Base-by-base conservation (phyloP, 2,888 invertebrate species). In the Dilophus febrilis region DNA sequence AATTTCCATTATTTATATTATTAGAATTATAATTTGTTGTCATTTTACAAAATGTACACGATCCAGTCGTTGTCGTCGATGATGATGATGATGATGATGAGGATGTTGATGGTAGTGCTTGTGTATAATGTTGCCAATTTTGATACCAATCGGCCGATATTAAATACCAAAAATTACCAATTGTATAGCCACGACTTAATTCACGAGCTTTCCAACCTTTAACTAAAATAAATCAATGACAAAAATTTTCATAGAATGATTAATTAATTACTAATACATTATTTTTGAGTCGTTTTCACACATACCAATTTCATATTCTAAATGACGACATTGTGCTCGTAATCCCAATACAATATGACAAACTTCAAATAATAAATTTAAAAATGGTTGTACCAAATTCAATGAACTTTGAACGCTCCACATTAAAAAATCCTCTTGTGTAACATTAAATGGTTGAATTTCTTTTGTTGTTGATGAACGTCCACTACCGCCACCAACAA, bases 161-260 rank as follows among this genome's bases (percentile, higher is more conserved):
- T 45, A 91, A 70, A 67, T 87, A 90, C 87, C 88, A 90, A 62
- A 85, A 81, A 63, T 88, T 86, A 0, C 86, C 87, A 40, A 81
- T 74, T 35, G 73, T 65, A 54, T 80, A 76, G 0, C 85, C 83
- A 35, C 83, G 71, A 35, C 71, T 66, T 48, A 77, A 76, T 55
- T 84, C 85, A 32, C 90, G 70, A 3, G 76, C 71, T 45, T 88
- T 56, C 90, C 90, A 91, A 2, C 83, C 80, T 45, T 76, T 71
- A 11, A 80, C 82, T 71, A 54, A 34, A 57, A 54, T 22, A n/a
- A n/a, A n/a, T n/a, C n/a, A n/a, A n/a, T n/a, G n/a, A n/a, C n/a
- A n/a, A n/a, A n/a, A n/a, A n/a, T n/a, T n/a, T n/a, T n/a, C n/a
- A n/a, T n/a, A n/a, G n/a, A n/a, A n/a, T n/a, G n/a, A n/a, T n/a